These are phyloP conservation scores for Craterocephalus amniculus DNA, from an alignment of 2,797 vertebrate species.

Conservation along the genomic window DNA sequence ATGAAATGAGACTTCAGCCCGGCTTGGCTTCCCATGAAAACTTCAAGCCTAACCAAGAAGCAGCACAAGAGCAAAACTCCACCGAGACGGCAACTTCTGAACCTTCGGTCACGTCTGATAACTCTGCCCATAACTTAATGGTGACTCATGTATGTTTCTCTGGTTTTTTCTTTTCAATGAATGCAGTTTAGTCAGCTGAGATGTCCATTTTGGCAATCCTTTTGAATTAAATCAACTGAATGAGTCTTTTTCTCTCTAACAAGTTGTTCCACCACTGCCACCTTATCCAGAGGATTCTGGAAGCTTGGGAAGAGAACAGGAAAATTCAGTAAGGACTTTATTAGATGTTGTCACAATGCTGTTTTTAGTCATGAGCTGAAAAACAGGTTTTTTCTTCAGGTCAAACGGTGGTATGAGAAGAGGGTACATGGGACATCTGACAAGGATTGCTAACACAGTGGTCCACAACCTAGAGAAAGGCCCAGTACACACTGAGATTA, in stretches of 20 bases:
- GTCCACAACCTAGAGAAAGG: conserved; percentile 96
- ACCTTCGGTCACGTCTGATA: conserved; percentile 51
- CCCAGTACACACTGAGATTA: conserved; percentile 82
- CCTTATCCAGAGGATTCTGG: conserved; percentile 94
- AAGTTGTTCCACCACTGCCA: conserved; percentile 97
- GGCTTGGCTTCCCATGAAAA: conserved; percentile 74
- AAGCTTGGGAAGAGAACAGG: conserved; percentile 98
- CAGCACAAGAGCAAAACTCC: conserved; percentile 59
- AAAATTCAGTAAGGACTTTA: conserved; percentile 90
- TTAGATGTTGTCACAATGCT: not conserved
- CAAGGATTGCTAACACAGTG: conserved; percentile 95
- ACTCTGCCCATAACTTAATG: conserved; percentile 83
- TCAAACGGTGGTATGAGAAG: conserved; percentile 92
- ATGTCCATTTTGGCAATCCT: not conserved
- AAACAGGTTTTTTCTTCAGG: conserved; percentile 74
- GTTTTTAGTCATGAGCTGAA: not conserved
- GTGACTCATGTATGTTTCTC: conserved; percentile 89
- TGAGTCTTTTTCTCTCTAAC: conserved; percentile 33
- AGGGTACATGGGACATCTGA: conserved; percentile 98
- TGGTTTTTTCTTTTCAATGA: conserved; percentile 27
- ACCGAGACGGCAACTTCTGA: conserved; percentile 42
- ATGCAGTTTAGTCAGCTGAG: not conserved
- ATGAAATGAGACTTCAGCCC: conserved; percentile 81
- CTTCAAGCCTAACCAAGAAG: conserved; percentile 43
- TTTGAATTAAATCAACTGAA: conserved; percentile 4